phyloP scores from a whole-genome alignment of 2,797 vertebrate genomes.

The Tokudaia muenninki region DNA sequence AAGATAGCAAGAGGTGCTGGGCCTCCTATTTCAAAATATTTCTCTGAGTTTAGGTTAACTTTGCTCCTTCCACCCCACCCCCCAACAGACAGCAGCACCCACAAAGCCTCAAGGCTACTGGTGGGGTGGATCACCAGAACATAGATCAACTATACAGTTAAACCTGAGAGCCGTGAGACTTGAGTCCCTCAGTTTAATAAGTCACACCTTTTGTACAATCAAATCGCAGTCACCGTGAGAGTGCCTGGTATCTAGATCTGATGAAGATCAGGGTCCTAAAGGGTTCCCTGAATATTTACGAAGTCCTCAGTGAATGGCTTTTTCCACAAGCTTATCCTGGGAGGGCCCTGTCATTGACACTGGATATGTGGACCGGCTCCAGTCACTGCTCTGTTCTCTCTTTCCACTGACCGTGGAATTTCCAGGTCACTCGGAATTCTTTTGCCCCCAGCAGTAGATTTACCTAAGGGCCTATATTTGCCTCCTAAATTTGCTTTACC shows the following conservation, averaged over 20 bases:
- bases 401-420: neutral
- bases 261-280: neutral
- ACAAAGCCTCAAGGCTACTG: neutral
- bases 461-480: neutral
- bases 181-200: neutral
- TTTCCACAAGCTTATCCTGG: neutral
- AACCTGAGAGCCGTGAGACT: neutral
- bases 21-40: slow-evolving; percentile 5
- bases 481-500: neutral
- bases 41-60: slow-evolving; percentile 16
- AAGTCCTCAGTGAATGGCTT: neutral
- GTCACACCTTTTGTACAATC: neutral
- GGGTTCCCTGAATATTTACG: neutral
- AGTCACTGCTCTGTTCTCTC: neutral
- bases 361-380: neutral
- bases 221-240: neutral
- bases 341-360: neutral
- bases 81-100: neutral
- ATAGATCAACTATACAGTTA: neutral
- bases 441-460: neutral
- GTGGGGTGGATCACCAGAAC: neutral
- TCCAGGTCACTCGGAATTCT: neutral
- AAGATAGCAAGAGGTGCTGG: neutral
- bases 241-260: neutral
- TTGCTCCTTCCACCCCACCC: neutral